Conservation (phyloP, 2,113 vertebrate genomes). For the Riparia riparia region DNA sequence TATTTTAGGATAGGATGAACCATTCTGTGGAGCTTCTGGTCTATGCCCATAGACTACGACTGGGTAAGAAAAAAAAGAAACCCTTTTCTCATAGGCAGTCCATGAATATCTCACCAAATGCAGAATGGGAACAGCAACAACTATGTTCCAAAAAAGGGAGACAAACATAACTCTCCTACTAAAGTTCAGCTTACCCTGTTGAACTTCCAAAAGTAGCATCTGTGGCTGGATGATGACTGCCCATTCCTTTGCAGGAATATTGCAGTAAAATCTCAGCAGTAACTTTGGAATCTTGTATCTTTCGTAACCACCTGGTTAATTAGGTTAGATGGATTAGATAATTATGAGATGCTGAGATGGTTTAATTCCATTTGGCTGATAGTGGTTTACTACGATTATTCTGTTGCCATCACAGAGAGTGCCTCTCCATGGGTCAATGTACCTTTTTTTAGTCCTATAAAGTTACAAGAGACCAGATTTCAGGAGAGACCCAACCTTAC, state of each 20-base stretch:
- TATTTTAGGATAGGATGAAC: neutral
- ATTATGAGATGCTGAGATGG: neutral
- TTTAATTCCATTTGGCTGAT: neutral
- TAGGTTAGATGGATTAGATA: neutral
- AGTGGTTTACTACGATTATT: neutral
- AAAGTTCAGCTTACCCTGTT: neutral
- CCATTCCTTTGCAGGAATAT: neutral
- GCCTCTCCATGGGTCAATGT: accelerated
- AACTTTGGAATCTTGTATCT: neutral
- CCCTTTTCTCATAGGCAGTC: too few species aligned
- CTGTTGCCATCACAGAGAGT: neutral
- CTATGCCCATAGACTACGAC: neutral
- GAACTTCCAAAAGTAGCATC: neutral
- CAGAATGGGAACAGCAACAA: neutral
- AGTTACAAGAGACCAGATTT: neutral
- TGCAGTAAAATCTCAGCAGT: neutral
- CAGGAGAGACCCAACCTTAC: neutral
- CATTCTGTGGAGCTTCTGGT: neutral
- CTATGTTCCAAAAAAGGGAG: neutral
- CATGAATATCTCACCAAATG: neutral
- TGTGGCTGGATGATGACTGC: neutral
- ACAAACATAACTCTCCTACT: neutral
- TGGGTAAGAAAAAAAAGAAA: neutral
- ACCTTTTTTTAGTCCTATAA: neutral
- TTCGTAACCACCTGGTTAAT: neutral